Conservation (phyloP, 2,888 invertebrate species). For the Ligdia adustata region DNA sequence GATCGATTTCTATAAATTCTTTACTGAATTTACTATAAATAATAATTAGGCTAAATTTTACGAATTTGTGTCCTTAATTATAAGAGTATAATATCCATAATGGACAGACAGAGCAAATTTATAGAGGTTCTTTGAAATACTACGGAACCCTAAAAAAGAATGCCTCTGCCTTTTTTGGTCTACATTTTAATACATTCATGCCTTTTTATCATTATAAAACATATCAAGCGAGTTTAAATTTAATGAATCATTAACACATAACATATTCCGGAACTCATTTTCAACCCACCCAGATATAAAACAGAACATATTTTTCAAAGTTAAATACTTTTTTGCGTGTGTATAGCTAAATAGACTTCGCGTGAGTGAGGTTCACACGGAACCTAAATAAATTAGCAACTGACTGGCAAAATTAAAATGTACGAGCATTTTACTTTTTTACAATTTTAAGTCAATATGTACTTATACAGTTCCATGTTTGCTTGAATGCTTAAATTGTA, state of each 20-base stretch:
- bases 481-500: too few species aligned
- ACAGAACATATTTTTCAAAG: constrained; percentile 28
- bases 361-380: constrained; percentile 35
- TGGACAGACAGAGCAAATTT: too few species aligned
- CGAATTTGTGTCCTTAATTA: too few species aligned
- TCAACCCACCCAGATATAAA: constrained; percentile 16
- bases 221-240: too few species aligned
- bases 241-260: constrained; percentile 1
- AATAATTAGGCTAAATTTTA: too few species aligned
- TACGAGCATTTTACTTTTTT: neutral
- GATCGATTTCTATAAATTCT: too few species aligned
- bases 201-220: neutral
- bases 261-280: constrained; percentile 19
- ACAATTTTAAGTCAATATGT: neutral
- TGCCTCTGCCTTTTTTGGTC: too few species aligned
- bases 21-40: too few species aligned
- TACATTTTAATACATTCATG: neutral
- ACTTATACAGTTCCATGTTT: too few species aligned
- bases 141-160: neutral
- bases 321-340: constrained; percentile 53
- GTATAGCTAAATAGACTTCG: constrained; percentile 21
- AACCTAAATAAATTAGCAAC: constrained; percentile 24
- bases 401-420: constrained; percentile 2
- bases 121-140: too few species aligned
- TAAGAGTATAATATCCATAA: too few species aligned